Evolutionary conservation across 2,113 vertebrate species (phyloP), one percentile per base, ranked within the genome.

Genomic region (Sorex fumeus): DNA sequence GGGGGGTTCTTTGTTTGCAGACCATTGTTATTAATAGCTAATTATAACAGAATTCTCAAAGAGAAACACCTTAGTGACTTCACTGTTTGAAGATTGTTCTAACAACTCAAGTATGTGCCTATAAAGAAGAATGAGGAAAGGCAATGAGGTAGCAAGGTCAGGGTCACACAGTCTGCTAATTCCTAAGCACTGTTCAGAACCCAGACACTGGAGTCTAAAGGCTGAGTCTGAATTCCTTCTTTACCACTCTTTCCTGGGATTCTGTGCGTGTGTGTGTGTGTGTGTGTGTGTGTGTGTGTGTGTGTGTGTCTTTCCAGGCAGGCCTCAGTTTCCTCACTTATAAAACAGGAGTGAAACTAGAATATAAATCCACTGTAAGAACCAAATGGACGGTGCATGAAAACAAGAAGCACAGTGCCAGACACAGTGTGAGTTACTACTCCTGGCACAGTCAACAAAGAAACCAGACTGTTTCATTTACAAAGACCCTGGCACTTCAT

Each of bases 291-390:
- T 40, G 40, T 40, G 40, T 40, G 40, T 40, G 40, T 12, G 28
- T 21, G 16, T 57, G 16, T 30, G 21, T 79, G 40, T 50, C 57
- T 76, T 83, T 57, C 77, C 18, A 32, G 84, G 47, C 18, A 32
- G 84, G 47, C n/a, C 78, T 87, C 67, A 36, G 78, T 71, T 64
- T 74, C 47, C 72, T 91, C 28, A 10, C 23, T n/a, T 77, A 40
- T 84, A 84, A 90, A 75, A 90, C 67, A n/a, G 69, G 43, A 34
- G 57, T 84, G 64, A 75, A 80, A 64, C 60, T 18, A 84, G 6
- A 43, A 12, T 21, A 30, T 0, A 70, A n/a, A 23, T 21, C 50
- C 60, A 28, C 8, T 13, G n/a, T 28, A 36, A 23, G 80, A 81
- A 69, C 11, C 9, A 27, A 74, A 23, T 3, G 70, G 43, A 64